Percentiles rank a stretch among this genome's conserved stretches.
phyloP scores from a whole-genome alignment of 1,140 invertebrate genomes.

The Melipona quadrifasciata region DNA sequence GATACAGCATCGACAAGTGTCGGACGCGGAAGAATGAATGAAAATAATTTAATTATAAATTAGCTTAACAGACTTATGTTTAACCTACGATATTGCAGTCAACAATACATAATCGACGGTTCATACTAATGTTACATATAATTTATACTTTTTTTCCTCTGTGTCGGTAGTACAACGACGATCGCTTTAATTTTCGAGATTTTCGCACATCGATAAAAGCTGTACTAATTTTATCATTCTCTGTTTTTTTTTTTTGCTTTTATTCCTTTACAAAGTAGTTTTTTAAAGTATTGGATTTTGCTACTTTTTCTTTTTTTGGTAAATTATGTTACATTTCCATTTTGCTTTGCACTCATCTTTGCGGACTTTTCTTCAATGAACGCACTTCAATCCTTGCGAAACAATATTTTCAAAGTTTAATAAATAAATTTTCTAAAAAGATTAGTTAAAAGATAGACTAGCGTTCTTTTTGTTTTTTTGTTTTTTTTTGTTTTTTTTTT shows the following conservation, averaged over 20 bases:
- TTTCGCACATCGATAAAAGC: slow-evolving; percentile 10
- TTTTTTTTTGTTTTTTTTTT: neutral
- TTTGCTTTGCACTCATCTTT: neutral
- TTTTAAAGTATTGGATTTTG: neutral
- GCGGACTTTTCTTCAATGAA: neutral
- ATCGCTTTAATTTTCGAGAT: slow-evolving; percentile 12
- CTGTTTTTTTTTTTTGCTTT: neutral
- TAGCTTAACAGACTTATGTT: slow-evolving; percentile 58
- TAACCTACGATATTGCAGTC: slow-evolving; percentile 54
- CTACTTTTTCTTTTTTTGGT: neutral
- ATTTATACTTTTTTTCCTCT: neutral
- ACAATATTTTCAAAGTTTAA: neutral
- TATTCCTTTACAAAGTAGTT: neutral
- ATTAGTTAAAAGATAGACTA: neutral
- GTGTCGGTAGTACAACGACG: slow-evolving; percentile 28
- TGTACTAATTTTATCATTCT: neutral
- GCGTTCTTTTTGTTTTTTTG: too few species aligned
- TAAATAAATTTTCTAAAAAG: neutral
- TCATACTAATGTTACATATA: slow-evolving; percentile 45
- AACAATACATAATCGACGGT: slow-evolving; percentile 47
- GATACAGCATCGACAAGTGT: neutral
- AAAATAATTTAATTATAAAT: slow-evolving; percentile 69
- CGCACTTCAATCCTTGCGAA: neutral
- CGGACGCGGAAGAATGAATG: slow-evolving; percentile 14
- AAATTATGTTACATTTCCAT: slow-evolving; percentile 26